Evolutionary conservation across 2,113 vertebrate genomes (phyloP).

Genomic region (Tupaia tana): DNA sequence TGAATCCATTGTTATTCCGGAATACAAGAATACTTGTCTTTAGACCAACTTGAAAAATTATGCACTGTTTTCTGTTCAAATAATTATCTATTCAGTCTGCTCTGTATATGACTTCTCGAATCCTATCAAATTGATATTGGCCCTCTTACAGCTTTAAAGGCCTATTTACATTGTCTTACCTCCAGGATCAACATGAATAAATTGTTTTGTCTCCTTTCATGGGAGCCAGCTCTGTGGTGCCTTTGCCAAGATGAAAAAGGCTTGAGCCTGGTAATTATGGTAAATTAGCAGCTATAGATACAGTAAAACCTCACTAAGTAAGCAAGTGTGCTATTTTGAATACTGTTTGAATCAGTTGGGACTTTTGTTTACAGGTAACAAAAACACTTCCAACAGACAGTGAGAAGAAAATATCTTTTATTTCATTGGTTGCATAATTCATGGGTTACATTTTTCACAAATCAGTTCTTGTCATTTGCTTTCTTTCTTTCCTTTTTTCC

Average conservation of each 20-base stretch:
- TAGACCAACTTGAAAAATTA: background rate
- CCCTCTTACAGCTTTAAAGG: background rate
- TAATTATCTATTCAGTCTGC: background rate
- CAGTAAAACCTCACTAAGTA: background rate
- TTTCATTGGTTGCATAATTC: background rate
- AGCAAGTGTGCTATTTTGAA: background rate
- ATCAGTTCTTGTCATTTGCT: background rate
- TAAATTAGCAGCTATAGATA: conserved; percentile 20
- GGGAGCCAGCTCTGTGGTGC: background rate
- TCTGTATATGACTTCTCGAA: background rate
- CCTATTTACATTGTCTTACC: background rate
- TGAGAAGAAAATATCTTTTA: background rate
- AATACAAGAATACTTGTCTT: background rate
- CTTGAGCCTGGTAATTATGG: background rate
- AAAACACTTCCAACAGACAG: background rate
- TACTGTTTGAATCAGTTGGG: background rate
- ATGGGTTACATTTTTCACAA: background rate
- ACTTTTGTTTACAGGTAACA: background rate
- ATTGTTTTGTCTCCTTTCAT: background rate
- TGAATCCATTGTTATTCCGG: background rate
- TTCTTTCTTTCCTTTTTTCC: background rate
- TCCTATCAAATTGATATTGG: background rate
- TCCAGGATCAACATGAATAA: conserved; percentile 30
- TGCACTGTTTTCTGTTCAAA: background rate
- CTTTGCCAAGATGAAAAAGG: conserved; percentile 38